Conservation (phyloP, 2,888 invertebrate species). For the Volucella inanis region DNA sequence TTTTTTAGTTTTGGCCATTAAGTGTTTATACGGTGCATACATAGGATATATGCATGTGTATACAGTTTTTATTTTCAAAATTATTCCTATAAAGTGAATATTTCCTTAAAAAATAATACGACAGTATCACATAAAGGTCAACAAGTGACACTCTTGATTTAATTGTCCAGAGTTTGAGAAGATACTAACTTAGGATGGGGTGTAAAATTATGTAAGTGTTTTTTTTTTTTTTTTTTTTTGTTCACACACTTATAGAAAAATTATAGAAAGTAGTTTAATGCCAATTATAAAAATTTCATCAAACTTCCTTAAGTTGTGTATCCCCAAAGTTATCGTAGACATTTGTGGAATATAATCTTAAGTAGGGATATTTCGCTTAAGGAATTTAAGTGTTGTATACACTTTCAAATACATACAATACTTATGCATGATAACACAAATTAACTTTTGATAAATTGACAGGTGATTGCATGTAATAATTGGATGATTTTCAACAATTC, state of each 20-base stretch:
- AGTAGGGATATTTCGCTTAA: too few species aligned
- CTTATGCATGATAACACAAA: conserved; percentile 2
- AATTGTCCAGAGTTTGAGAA: conserved; percentile 1
- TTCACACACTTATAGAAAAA: conserved; percentile 9
- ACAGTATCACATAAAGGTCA: conserved; percentile 44
- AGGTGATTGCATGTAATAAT: conserved; percentile 17
- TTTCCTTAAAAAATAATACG: not conserved
- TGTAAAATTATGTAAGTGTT: conserved; percentile 59
- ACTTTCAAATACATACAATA: too few species aligned
- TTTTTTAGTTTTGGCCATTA: not conserved
- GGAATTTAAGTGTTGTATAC: too few species aligned
- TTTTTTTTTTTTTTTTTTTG: conserved; percentile 1
- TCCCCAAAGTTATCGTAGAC: not conserved
- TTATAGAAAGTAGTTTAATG: conserved; percentile 9
- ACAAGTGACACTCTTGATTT: conserved; percentile 52
- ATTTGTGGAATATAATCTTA: not conserved
- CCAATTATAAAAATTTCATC: not conserved
- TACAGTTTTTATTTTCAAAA: not conserved
- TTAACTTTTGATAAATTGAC: not conserved
- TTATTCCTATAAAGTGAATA: conserved; percentile 13
- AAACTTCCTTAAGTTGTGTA: conserved; percentile 11
- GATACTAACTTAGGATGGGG: conserved; percentile 28
- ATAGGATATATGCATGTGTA: too few species aligned
- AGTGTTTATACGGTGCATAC: not conserved
- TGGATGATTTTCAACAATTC: not conserved